Percentiles rank a stretch among this genome's conserved stretches.
Conservation (phyloP, 1,140 invertebrate species). For the Pomacea maculata region DNA sequence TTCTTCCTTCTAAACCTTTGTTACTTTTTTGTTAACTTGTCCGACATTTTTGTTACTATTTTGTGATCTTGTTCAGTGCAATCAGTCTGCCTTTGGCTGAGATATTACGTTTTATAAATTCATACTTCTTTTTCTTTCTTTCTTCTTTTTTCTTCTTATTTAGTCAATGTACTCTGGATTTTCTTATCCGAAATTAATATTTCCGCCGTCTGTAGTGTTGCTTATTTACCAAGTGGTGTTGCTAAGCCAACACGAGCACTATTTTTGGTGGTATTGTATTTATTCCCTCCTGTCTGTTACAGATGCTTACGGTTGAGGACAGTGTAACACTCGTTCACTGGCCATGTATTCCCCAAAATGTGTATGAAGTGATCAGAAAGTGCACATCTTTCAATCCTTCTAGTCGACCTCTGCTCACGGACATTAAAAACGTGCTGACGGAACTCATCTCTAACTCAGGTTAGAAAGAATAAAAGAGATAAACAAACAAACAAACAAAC, state of each 20-base stretch:
- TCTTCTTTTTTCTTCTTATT: too few relatives aligned
- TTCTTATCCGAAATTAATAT: neutral
- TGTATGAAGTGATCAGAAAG: neutral
- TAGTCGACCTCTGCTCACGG: neutral
- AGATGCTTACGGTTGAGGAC: slow-evolving; percentile 10
- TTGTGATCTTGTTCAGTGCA: too few relatives aligned
- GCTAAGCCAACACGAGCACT: too few relatives aligned
- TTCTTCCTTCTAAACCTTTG: too few relatives aligned
- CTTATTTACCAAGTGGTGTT: too few relatives aligned
- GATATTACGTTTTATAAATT: too few relatives aligned
- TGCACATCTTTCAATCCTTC: slow-evolving; percentile 5
- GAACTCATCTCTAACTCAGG: neutral
- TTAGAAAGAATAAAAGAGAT: neutral
- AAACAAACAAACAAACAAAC: neutral
- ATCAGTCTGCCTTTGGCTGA: too few relatives aligned
- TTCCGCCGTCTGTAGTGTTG: neutral
- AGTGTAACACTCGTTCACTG: slow-evolving; percentile 14
- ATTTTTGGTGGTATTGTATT: too few relatives aligned
- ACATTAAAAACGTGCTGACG: neutral
- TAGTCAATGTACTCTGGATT: neutral
- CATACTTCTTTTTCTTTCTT: too few relatives aligned
- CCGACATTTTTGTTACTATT: too few relatives aligned
- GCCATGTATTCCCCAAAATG: slow-evolving; percentile 21
- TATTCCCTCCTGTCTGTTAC: neutral
- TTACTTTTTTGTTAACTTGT: too few relatives aligned